These are phyloP conservation scores for Verasper variegatus DNA, from an alignment of 2,113 vertebrate genomes.

Conservation along the genomic window DNA sequence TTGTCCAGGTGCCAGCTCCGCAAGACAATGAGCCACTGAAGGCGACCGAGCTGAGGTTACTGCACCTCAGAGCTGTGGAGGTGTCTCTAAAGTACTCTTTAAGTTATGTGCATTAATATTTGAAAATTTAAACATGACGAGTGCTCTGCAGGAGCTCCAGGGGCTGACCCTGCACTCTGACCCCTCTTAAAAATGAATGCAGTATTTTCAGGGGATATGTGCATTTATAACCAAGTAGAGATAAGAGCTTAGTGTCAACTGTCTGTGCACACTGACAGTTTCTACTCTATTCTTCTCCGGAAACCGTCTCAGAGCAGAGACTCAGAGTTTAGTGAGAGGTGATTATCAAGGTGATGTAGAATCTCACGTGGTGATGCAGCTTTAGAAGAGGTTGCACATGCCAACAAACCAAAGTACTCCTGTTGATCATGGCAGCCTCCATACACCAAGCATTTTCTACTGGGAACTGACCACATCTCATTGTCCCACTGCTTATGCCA, in stretches of 20 bases:
- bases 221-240: neutral
- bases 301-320: neutral
- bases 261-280: too few species aligned
- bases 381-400: neutral
- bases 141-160: neutral
- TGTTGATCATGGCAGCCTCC: neutral
- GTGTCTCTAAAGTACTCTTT: constrained; percentile 7
- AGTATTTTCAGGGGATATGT: neutral
- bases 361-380: constrained; percentile 13
- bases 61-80: neutral
- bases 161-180: neutral
- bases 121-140: constrained; percentile 25
- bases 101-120: constrained; percentile 38
- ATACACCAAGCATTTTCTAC: neutral
- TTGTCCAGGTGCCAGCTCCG: neutral
- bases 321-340: constrained; percentile 5
- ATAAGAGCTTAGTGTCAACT: neutral
- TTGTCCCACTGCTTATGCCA: neutral
- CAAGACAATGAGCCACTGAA: constrained; percentile 33
- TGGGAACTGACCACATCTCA: neutral
- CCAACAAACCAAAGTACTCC: constrained; percentile 11
- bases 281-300: neutral
- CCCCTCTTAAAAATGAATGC: constrained; percentile 6
- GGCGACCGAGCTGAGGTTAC: constrained; percentile 7
- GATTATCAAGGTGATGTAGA: constrained; percentile 33